Evolutionary conservation across 1,140 invertebrate species (phyloP), one percentile per base, ranked within the genome.

Genomic region (Panagrolaimus sp.): DNA sequence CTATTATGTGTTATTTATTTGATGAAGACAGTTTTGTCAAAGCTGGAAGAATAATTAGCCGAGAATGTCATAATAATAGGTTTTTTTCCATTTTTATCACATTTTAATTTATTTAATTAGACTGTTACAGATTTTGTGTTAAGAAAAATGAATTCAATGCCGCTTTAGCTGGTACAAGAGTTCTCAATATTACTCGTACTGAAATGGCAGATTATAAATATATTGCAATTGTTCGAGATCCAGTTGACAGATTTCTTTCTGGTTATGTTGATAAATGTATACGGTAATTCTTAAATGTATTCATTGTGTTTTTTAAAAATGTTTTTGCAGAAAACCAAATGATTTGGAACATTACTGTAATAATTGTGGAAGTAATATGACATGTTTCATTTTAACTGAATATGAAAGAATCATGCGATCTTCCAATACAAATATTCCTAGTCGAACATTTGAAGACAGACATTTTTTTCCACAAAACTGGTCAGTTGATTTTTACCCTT

Each of bases 391-490:
- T 42, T n/a, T 74, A 1, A 57, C 62, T 5, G 74, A 75, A 63
- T 68, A 77, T 43, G 38, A 68, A 5, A 16, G 74, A n/a, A 71
- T 75, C 27, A 16, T 48, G 46, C 14, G 25, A 14, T 65, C 72
- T 72, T 14, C 67, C 23, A 47, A 65, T 2, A 42, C 16, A 5
- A 63, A 46, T 31, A 47, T 9, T 9, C 46, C 72, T 20, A 42
- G 42, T 16, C 42, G 70, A 57, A 65, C 65, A n/a, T 75, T 72
- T 51, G 74, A 75, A 65, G 74, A 75, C 16, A 25, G 65, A 13
- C 74, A 75, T 51, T 74, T 74, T 51, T 71, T 74, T 23, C 72
- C 73, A 13, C 72, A 74, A 61, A 68, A 46, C 57, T 74, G 70
- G 73, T 68, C 3, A 74, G 65, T 23, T 20, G 16, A 63, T 14